Conservation (phyloP, 2,888 invertebrate genomes). For the Omphaloscelis lunosa region DNA sequence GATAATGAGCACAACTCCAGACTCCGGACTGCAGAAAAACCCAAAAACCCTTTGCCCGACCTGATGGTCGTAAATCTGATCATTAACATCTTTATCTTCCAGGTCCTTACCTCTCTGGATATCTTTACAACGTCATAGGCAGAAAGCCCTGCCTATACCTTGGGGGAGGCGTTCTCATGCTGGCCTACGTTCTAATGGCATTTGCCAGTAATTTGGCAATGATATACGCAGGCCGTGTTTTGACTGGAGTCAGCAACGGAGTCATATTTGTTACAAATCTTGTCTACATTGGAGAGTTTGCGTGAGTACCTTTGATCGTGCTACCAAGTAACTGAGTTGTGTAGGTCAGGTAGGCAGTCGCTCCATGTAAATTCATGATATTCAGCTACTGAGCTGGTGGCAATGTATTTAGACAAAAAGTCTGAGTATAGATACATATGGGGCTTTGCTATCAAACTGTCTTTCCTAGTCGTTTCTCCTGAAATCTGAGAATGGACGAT, state of each 20-base stretch:
- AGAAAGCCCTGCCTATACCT: slow-evolving; percentile 71
- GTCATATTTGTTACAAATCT: slow-evolving; percentile 42
- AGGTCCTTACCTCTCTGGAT: slow-evolving; percentile 74
- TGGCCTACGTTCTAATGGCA: slow-evolving; percentile 65
- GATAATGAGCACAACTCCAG: too few relatives aligned
- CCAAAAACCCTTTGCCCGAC: too few relatives aligned
- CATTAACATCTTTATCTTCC: slow-evolving; percentile 38
- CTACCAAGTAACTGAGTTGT: too few relatives aligned
- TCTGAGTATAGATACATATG: not conserved
- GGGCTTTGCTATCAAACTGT: too few relatives aligned
- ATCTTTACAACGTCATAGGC: slow-evolving; percentile 71
- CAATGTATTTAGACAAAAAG: too few relatives aligned
- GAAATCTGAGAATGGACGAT: not conserved
- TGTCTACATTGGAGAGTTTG: slow-evolving; percentile 54
- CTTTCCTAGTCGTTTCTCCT: too few relatives aligned
- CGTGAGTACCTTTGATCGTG: slow-evolving; percentile 37
- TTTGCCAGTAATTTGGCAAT: slow-evolving; percentile 63
- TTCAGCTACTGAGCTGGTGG: too few relatives aligned
- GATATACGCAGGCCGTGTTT: slow-evolving; percentile 64
- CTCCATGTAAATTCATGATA: too few relatives aligned
- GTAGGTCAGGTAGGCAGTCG: too few relatives aligned
- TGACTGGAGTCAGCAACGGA: slow-evolving; percentile 30
- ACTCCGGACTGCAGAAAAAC: too few relatives aligned
- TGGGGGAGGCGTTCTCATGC: slow-evolving; percentile 58
- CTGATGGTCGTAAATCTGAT: not conserved